Base-by-base conservation (phyloP, 2,797 vertebrate species). In the Acipenser transmontanus region DNA sequence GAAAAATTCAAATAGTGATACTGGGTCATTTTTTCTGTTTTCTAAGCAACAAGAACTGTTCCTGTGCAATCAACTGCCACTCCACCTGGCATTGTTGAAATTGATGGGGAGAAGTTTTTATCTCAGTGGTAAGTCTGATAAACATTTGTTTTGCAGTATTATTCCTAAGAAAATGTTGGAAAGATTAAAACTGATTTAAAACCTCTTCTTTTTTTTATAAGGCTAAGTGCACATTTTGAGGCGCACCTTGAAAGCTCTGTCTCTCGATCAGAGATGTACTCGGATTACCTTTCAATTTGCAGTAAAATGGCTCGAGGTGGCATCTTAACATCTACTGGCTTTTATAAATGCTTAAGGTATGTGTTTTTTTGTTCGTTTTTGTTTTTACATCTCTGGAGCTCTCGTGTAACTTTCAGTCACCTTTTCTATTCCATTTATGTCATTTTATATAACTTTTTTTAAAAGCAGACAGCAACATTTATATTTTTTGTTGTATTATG, bases 21-120 rank as follows among this genome's bases (percentile, higher is more conserved):
- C n/a, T 13, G 60, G 57, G 48, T 7, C 6, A 11, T 47, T 4
- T 65, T 47, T 51, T 47, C 17, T 61, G 70, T 13, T 66, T 52
- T 73, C 56, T 73, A 74, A 98, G 95, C 85, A 76, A 87, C 93
- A 54, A 90, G 96, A 82, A 76, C 85, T 77, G 84, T 84, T 66
- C 71, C 89, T 56, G 87, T 84, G 62, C 94, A 92, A 73, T 81
- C 95, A 72, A 83, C 88, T 77, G 90, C 89, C 72, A 91, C 93
- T 13, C 94, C 93, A 69, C 90, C 95, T 69, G 95, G 96, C 73
- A 98, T 98, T 74, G 90, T 98, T 74, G 97, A 99, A 88, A 91
- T 97, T 69, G 97, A 99, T 75, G 97, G 97, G 63, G 97, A 99
- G 78, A 99, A 99, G 87, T 99, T 99, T 85, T 94, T 93, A 63